Evolutionary conservation across 1,140 invertebrate species (phyloP).

Genomic region (Platyscapa corneri): DNA sequence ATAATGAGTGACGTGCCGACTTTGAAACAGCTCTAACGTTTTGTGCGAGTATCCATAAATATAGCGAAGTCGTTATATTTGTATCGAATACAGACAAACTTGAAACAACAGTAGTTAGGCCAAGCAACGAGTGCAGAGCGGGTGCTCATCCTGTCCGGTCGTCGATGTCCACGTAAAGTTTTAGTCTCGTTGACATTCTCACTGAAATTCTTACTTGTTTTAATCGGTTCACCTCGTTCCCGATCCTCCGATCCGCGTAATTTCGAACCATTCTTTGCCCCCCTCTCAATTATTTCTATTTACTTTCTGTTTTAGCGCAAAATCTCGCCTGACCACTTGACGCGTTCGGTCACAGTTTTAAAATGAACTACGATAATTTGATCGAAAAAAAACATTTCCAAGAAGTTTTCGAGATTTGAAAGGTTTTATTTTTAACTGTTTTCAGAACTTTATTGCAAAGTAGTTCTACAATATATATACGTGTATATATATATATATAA

Average conservation of each 20-base stretch:
- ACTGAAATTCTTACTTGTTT: not conserved
- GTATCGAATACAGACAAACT: conserved; percentile 53
- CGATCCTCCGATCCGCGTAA: not conserved
- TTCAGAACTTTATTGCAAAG: conserved; percentile 50
- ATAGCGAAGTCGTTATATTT: conserved; percentile 48
- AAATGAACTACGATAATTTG: conserved; percentile 1
- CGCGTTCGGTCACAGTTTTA: not conserved
- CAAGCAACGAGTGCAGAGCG: conserved; percentile 54
- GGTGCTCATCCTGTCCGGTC: conserved; percentile 5
- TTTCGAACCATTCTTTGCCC: not conserved
- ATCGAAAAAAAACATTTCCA: conserved; percentile 19
- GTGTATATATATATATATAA: conserved; percentile 40
- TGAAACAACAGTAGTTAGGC: conserved; percentile 61
- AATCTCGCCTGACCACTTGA: conserved; percentile 30
- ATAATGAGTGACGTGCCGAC: conserved; percentile 23
- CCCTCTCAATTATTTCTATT: not conserved
- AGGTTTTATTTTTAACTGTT: conserved; percentile 45
- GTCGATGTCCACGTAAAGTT: conserved; percentile 51
- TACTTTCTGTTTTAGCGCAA: not conserved
- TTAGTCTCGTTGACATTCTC: conserved; percentile 33
- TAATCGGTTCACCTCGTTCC: not conserved
- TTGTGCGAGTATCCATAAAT: conserved; percentile 51
- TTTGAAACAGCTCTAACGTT: conserved; percentile 47
- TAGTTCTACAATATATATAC: conserved; percentile 35
- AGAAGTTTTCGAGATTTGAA: conserved; percentile 27